Percentiles rank a stretch among this genome's conserved stretches.
Evolutionary conservation across 2,113 vertebrate genomes (phyloP).

Genomic region (Dolichallabes microphthalmus): DNA sequence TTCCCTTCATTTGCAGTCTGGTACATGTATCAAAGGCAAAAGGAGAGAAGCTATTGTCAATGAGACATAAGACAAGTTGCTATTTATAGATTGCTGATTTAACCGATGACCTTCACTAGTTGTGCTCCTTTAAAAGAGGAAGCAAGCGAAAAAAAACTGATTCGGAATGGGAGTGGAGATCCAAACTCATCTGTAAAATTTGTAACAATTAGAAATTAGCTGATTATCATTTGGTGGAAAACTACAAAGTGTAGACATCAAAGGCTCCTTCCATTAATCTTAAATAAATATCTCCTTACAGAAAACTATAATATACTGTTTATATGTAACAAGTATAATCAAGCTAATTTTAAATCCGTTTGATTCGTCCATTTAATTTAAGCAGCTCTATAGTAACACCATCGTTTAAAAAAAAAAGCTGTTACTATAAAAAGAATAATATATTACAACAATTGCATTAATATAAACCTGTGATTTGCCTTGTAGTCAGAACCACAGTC

Average conservation of each 20-base stretch:
- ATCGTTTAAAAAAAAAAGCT: background rate
- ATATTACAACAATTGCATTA: background rate
- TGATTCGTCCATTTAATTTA: background rate
- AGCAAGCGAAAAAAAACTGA: background rate
- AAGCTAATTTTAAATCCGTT: background rate
- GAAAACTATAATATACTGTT: background rate
- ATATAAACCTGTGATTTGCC: background rate
- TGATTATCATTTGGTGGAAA: background rate
- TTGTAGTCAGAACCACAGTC: background rate
- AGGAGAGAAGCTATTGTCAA: constrained; percentile 30
- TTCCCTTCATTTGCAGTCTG: constrained; percentile 14
- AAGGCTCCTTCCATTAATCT: background rate
- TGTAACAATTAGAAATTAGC: background rate
- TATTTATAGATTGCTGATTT: constrained; percentile 40
- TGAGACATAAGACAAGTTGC: constrained; percentile 12
- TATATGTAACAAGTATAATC: background rate
- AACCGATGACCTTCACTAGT: constrained; percentile 42
- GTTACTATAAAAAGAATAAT: background rate
- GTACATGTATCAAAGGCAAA: background rate
- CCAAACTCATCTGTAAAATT: background rate
- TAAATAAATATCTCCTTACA: background rate
- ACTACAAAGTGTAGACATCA: background rate
- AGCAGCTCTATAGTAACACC: background rate
- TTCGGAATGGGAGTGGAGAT: background rate
- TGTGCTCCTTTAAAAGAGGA: constrained; percentile 12